Conservation (phyloP, 1,140 invertebrate species). For the Brachionus plicatilis region DNA sequence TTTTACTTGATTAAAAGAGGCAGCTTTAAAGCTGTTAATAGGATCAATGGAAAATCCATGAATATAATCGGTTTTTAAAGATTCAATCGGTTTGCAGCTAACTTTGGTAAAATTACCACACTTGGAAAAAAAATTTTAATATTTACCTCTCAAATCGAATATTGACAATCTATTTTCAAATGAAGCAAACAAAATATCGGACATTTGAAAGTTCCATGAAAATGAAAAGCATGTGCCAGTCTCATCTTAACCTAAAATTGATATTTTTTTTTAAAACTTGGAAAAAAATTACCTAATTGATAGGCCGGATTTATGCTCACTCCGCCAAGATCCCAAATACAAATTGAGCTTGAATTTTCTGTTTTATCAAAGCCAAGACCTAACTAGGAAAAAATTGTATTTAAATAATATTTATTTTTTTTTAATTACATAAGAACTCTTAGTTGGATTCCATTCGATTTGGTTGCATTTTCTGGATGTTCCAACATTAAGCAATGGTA, state of each 20-base stretch:
- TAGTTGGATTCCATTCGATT: slow-evolving; percentile 27
- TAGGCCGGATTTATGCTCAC: neutral
- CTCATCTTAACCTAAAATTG: neutral
- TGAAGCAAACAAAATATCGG: neutral
- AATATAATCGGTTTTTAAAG: neutral
- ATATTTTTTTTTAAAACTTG: neutral
- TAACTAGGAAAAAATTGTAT: neutral
- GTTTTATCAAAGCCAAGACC: slow-evolving; percentile 14
- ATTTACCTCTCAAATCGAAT: slow-evolving; percentile 22
- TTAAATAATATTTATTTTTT: neutral
- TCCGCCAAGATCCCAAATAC: neutral
- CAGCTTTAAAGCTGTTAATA: neutral
- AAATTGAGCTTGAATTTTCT: neutral
- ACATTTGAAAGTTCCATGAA: neutral
- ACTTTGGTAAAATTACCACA: neutral
- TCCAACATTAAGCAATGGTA: neutral
- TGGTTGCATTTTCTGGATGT: slow-evolving; percentile 21
- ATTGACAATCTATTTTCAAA: neutral
- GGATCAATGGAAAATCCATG: slow-evolving; percentile 9
- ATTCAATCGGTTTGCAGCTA: neutral
- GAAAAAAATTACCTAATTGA: neutral
- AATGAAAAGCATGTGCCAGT: neutral
- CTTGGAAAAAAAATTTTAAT: neutral
- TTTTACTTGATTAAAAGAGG: neutral
- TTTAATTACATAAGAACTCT: neutral